Percentiles rank a stretch among this genome's conserved stretches.
Evolutionary conservation across 2,797 vertebrate genomes (phyloP).

Genomic region (Siniperca undulata): DNA sequence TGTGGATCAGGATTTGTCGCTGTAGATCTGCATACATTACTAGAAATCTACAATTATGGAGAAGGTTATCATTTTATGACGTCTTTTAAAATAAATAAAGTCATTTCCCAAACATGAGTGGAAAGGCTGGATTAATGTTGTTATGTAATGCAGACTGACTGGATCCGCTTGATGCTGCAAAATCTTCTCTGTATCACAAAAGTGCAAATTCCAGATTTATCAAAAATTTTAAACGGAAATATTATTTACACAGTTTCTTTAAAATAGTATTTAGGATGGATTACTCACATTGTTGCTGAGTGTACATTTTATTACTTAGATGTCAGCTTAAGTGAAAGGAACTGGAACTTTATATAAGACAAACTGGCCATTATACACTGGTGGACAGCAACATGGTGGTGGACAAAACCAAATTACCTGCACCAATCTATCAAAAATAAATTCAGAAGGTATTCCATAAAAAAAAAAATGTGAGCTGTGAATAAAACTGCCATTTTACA

Average conservation of each 20-base stretch:
- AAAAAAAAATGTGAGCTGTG: not conserved
- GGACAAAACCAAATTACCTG: not conserved
- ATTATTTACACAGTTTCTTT: not conserved
- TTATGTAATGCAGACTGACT: conserved; percentile 68
- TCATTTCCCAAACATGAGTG: conserved; percentile 35
- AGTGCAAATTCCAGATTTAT: not conserved
- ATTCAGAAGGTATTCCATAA: not conserved
- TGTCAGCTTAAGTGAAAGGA: not conserved
- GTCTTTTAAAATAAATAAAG: conserved; percentile 16
- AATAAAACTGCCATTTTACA: not conserved
- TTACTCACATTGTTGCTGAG: not conserved
- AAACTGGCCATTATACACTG: not conserved
- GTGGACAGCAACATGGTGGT: not conserved
- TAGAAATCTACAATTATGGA: not conserved
- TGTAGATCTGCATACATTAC: not conserved
- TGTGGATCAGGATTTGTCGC: not conserved
- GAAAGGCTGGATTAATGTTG: conserved; percentile 54
- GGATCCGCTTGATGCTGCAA: conserved; percentile 42
- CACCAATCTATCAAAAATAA: not conserved
- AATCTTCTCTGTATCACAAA: conserved; percentile 12
- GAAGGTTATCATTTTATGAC: conserved; percentile 3
- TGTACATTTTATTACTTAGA: not conserved
- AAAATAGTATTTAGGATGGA: rapidly evolving
- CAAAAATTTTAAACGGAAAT: not conserved
- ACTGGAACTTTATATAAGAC: not conserved